Evolutionary conservation across 1,140 invertebrate species (phyloP).

Genomic region (Meteorus sp.): DNA sequence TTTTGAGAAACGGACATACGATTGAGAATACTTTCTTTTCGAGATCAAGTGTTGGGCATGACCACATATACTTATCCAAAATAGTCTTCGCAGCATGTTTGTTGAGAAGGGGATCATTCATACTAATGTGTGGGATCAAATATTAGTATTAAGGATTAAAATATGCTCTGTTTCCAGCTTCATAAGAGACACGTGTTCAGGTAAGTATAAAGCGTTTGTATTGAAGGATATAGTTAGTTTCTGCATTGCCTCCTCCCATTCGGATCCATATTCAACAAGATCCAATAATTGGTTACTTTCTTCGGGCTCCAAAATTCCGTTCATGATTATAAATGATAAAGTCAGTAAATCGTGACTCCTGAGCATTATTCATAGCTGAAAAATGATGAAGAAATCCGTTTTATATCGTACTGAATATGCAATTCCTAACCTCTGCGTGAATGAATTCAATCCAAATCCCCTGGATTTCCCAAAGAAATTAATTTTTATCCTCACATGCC

Average conservation of each 20-base stretch:
- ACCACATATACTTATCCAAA: not conserved
- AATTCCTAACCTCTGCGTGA: too few relatives aligned
- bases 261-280: not conserved
- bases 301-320: too few relatives aligned
- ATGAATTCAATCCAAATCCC: too few relatives aligned
- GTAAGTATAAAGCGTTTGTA: not conserved
- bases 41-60: not conserved
- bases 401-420: too few relatives aligned
- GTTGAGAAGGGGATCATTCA: not conserved
- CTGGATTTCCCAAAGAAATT: too few relatives aligned
- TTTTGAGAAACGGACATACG: constrained; percentile 6
- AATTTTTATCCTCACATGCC: not conserved
- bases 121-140: not conserved
- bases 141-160: too few relatives aligned
- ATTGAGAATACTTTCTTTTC: constrained; percentile 2
- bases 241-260: not conserved
- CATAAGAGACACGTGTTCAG: not conserved
- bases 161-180: too few relatives aligned
- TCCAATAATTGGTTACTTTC: too few relatives aligned
- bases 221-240: constrained; percentile 8
- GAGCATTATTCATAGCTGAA: not conserved
- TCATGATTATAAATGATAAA: too few relatives aligned
- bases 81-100: constrained; percentile 5
- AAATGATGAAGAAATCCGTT: not conserved
- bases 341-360: not conserved